Percentiles rank a stretch among this genome's conserved stretches.
These are phyloP conservation scores for Salpingus planirostris DNA, from an alignment of 2,888 invertebrate species.

Conservation along the genomic window DNA sequence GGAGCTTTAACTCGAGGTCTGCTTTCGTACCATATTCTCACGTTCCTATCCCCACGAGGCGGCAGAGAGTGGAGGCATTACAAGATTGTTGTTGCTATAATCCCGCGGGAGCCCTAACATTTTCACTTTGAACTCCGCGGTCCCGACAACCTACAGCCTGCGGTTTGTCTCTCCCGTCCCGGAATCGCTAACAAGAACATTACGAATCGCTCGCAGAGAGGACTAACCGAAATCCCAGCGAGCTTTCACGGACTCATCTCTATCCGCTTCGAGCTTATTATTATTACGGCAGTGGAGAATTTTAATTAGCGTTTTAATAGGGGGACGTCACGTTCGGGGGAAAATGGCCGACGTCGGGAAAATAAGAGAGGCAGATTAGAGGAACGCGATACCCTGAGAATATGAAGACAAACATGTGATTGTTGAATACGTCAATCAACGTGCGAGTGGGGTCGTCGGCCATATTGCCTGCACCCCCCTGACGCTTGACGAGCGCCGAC, in stretches of 20 bases:
- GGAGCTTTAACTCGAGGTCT: constrained; percentile 24
- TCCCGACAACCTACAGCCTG: constrained; percentile 28
- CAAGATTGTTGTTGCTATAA: constrained; percentile 39
- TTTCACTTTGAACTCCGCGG: constrained; percentile 35
- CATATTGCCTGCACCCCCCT: constrained; percentile 35
- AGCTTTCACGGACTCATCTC: too few species aligned
- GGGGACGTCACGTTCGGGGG: too few species aligned
- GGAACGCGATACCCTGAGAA: constrained; percentile 33
- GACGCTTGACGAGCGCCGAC: constrained; percentile 37
- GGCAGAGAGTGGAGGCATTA: constrained; percentile 27
- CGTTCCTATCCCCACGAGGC: constrained; percentile 33
- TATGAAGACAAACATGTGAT: constrained; percentile 35
- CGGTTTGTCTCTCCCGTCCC: constrained; percentile 25
- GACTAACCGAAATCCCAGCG: too few species aligned
- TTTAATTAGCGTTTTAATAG: too few species aligned
- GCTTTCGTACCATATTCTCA: constrained; percentile 29
- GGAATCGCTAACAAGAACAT: constrained; percentile 2
- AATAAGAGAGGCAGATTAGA: too few species aligned
- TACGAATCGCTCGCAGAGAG: too few species aligned
- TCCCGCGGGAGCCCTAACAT: constrained; percentile 36
- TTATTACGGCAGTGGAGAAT: too few species aligned
- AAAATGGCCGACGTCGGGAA: too few species aligned
- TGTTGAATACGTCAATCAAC: constrained; percentile 39
- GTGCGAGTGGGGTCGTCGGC: constrained; percentile 31
- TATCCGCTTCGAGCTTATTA: too few species aligned